Conservation (phyloP, 2,797 vertebrate genomes). For the Allobates femoralis region DNA sequence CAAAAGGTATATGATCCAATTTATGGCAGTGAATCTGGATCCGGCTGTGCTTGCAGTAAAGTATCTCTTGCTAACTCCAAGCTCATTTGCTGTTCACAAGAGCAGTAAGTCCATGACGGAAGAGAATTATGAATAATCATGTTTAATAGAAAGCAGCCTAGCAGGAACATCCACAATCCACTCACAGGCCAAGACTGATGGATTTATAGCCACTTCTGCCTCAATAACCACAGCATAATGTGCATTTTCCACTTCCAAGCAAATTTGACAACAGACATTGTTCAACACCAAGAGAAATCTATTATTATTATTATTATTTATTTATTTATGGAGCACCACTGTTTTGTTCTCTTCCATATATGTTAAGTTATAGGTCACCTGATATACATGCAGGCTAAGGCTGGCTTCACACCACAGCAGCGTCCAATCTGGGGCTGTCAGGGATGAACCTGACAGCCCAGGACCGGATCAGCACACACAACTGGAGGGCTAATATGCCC, state of each 20-base stretch:
- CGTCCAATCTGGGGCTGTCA: too few relatives aligned
- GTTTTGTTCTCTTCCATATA: too few relatives aligned
- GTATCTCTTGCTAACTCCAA: conserved; percentile 37
- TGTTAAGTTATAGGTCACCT: too few relatives aligned
- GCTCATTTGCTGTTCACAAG: conserved; percentile 45
- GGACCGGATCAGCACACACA: too few relatives aligned
- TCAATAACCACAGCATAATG: background rate
- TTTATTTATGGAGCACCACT: too few relatives aligned
- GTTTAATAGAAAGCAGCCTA: conserved; percentile 46
- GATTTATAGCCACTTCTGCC: conserved; percentile 27
- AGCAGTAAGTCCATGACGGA: conserved; percentile 39
- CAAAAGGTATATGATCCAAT: background rate
- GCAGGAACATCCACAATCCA: conserved; percentile 32
- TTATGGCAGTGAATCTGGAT: background rate
- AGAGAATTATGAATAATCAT: conserved; percentile 48
- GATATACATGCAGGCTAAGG: too few relatives aligned
- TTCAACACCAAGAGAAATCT: background rate
- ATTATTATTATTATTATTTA: too few relatives aligned
- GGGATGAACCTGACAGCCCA: too few relatives aligned
- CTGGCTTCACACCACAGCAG: too few relatives aligned
- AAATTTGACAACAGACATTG: background rate
- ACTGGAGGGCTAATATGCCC: too few relatives aligned
- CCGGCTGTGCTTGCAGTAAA: background rate
- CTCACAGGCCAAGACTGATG: background rate
- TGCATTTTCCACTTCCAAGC: background rate